phyloP scores from a whole-genome alignment of 2,888 invertebrate genomes.

The Acanthosepion esculentum region DNA sequence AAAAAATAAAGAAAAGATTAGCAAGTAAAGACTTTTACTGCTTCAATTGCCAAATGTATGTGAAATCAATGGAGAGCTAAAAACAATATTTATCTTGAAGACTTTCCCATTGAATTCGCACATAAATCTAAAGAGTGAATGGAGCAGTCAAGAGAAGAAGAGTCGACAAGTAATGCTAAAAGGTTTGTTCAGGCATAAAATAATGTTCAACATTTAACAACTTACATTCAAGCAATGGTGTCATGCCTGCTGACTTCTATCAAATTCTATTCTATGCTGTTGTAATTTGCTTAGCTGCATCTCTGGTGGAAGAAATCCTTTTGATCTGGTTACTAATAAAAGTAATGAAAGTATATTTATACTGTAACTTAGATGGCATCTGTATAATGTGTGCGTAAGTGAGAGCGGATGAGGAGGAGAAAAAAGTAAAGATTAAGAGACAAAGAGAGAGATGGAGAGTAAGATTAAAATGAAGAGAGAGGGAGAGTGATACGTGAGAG shows the following conservation, averaged over 20 bases:
- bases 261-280: neutral
- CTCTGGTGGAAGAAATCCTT: neutral
- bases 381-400: neutral
- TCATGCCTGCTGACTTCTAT: neutral
- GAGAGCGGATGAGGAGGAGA: neutral
- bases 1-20: neutral
- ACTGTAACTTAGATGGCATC: neutral
- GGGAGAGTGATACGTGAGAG: neutral
- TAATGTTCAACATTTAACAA: conserved; percentile 23
- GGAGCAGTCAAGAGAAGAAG: neutral
- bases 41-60: neutral
- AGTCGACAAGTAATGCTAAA: neutral
- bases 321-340: conserved; percentile 15
- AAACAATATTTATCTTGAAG: conserved; percentile 23
- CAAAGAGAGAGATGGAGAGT: neutral
- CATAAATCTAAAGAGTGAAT: conserved; percentile 5
- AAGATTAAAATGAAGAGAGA: neutral
- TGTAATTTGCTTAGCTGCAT: neutral
- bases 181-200: neutral
- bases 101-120: conserved; percentile 22
- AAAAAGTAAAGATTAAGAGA: neutral
- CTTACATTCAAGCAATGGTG: neutral
- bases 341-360: neutral
- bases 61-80: conserved; percentile 9
- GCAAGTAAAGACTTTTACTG: neutral